Evolutionary conservation across 2,113 vertebrate species (phyloP).

Genomic region (zebrafish (Danio rerio)): DNA sequence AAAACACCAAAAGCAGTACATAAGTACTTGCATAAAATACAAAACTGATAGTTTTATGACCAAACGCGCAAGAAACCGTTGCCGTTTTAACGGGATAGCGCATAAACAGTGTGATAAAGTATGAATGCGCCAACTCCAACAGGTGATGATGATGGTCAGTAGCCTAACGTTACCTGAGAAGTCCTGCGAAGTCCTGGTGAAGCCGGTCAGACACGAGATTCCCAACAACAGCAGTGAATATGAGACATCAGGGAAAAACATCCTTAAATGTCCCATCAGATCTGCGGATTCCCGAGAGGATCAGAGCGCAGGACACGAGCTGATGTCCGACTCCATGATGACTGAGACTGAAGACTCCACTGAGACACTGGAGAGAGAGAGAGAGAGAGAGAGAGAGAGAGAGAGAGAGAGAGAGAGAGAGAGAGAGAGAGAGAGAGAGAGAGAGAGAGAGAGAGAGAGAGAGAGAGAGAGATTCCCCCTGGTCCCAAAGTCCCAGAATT

Average conservation of each 20-base stretch:
- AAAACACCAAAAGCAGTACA: not conserved
- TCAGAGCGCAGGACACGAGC: slow-evolving; percentile 44
- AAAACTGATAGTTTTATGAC: not conserved
- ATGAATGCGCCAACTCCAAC: too few relatives aligned
- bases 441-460: slow-evolving; percentile 30
- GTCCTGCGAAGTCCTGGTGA: slow-evolving; percentile 78
- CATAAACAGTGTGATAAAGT: too few relatives aligned
- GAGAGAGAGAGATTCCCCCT: slow-evolving; percentile 57
- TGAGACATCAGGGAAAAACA: slow-evolving; percentile 81
- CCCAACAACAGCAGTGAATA: slow-evolving; percentile 77
- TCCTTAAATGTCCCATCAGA: slow-evolving; percentile 76
- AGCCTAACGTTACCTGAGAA: slow-evolving; percentile 77
- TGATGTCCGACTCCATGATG: slow-evolving; percentile 66
- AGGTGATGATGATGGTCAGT: not conserved
- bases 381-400: slow-evolving; percentile 19
- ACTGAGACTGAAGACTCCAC: slow-evolving; percentile 60
- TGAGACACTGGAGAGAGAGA: slow-evolving; percentile 45
- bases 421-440: slow-evolving; percentile 34
- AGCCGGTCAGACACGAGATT: slow-evolving; percentile 78
- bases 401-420: slow-evolving; percentile 65
- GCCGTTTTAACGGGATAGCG: too few relatives aligned
- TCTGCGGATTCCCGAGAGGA: slow-evolving; percentile 40
- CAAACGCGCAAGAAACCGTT: not conserved
- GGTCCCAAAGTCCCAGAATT: slow-evolving; percentile 64
- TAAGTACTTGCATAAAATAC: not conserved